These are phyloP conservation scores for Dinoponera quadriceps DNA, from an alignment of 1,140 invertebrate species.

Conservation along the genomic window DNA sequence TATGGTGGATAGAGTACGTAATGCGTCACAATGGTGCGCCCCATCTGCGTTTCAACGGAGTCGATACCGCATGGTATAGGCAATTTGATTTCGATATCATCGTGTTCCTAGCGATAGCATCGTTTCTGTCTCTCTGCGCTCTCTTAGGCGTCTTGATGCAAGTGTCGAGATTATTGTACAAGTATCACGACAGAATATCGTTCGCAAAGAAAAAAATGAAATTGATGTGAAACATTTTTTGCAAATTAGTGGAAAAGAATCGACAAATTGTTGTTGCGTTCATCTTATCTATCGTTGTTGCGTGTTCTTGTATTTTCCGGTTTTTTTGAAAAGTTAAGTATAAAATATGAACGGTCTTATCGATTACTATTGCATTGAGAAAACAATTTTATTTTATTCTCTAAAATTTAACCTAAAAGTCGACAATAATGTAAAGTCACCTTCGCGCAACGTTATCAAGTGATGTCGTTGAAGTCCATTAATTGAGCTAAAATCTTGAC, in stretches of 20 bases:
- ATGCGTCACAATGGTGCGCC: conserved; percentile 82
- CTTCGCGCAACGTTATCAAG: too few relatives aligned
- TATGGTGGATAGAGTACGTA: conserved; percentile 86
- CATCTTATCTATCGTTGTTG: too few relatives aligned
- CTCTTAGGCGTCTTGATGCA: neutral
- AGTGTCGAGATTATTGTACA: neutral
- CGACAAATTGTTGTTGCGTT: too few relatives aligned
- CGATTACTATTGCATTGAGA: neutral
- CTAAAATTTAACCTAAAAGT: too few relatives aligned
- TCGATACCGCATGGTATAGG: conserved; percentile 82
- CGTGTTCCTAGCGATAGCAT: conserved; percentile 68
- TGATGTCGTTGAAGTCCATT: too few relatives aligned
- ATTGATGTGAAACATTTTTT: neutral
- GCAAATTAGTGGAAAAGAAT: neutral
- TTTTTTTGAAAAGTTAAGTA: too few relatives aligned
- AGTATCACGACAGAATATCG: neutral
- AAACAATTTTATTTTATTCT: neutral
- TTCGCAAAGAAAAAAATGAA: neutral
- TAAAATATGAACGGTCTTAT: too few relatives aligned
- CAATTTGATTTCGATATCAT: conserved; percentile 84
- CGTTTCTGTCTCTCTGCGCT: neutral
- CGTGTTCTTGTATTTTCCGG: too few relatives aligned
- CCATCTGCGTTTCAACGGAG: conserved; percentile 77
- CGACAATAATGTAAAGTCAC: too few relatives aligned
- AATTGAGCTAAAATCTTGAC: too few relatives aligned